Conservation (phyloP, 2,888 invertebrate species). For the Pristionchus arcanus region DNA sequence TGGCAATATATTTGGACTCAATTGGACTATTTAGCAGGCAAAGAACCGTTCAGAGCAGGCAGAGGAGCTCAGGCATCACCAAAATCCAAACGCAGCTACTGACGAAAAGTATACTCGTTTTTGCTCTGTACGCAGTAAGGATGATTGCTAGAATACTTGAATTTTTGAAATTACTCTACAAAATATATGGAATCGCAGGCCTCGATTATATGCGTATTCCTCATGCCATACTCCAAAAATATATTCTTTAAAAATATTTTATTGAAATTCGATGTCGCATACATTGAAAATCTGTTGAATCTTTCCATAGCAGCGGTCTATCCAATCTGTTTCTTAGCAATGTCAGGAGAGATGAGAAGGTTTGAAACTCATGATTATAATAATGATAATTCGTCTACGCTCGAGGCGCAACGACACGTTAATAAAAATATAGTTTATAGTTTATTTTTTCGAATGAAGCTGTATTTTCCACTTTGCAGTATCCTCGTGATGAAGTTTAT, state of each 20-base stretch:
- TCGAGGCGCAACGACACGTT: no score
- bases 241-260: neutral
- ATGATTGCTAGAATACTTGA: neutral
- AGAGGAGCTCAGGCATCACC: neutral
- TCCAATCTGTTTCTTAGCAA: neutral
- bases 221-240: neutral
- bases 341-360: slow-evolving; percentile 21
- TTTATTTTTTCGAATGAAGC: neutral
- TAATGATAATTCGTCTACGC: no score
- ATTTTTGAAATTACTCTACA: neutral
- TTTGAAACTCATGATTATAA: neutral
- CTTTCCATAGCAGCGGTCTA: neutral
- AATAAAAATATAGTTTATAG: no score
- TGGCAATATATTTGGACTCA: neutral
- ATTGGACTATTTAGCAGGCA: neutral
- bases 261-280: neutral
- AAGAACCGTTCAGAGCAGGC: neutral
- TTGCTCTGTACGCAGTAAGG: neutral
- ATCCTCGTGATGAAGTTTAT: neutral
- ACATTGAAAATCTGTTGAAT: neutral
- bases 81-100: neutral
- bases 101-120: neutral
- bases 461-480: neutral
- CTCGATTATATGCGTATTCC: neutral
- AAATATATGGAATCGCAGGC: neutral